A percentile compares a stretch with the other conserved stretches of the same genome.
phyloP scores from a whole-genome alignment of 35 echinoderm and acorn worm genomes.

The Ptychodera flava region DNA sequence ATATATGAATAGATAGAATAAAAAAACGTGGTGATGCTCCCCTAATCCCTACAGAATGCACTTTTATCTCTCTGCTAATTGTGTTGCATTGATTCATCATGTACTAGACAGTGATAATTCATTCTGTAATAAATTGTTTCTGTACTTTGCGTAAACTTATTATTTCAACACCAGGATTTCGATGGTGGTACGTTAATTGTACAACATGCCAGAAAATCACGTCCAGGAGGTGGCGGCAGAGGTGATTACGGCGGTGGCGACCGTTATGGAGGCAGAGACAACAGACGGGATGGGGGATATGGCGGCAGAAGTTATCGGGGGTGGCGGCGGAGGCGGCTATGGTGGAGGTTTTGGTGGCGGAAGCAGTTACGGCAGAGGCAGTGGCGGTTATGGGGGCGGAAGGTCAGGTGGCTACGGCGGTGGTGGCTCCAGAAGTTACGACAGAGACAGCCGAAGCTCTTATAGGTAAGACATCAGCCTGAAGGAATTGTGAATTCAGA shows the following conservation, averaged over 20 bases:
- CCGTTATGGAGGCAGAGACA: not conserved
- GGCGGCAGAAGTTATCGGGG: not conserved
- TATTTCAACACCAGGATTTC: not conserved
- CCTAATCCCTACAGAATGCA: too few species aligned
- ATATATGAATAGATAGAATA: too few species aligned
- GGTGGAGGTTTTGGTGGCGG: not conserved
- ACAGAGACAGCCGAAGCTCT: not conserved
- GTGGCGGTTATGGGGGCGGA: not conserved
- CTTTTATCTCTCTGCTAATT: too few species aligned
- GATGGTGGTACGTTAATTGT: not conserved
- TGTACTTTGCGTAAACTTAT: too few species aligned
- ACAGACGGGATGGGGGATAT: not conserved
- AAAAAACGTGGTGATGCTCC: too few species aligned
- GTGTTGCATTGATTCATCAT: too few species aligned
- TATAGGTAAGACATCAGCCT: not conserved
- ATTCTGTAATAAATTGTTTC: too few species aligned
- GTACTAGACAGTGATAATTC: too few species aligned
- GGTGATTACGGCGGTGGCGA: not conserved
- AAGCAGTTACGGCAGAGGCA: too few species aligned
- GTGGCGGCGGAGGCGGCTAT: too few species aligned
- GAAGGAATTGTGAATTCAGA: too few species aligned
- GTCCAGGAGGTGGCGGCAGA: not conserved
- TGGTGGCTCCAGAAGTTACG: not conserved
- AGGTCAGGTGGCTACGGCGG: not conserved
- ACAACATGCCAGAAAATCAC: not conserved